Base-by-base conservation (phyloP, 2,113 vertebrate genomes). In the Zosterops japonicus region DNA sequence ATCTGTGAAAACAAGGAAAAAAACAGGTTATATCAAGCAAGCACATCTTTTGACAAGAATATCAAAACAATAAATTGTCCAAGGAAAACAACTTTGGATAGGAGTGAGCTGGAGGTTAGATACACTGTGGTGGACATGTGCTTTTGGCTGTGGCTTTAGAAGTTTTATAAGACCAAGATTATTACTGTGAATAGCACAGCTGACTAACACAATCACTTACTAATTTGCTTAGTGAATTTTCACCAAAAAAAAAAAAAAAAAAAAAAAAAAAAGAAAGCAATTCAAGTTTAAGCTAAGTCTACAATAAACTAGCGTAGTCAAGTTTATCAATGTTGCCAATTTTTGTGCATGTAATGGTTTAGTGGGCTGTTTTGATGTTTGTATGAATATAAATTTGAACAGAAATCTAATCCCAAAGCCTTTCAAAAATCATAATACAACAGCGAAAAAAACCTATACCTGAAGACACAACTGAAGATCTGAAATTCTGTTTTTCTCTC, bases 1-100 rank as follows among this genome's bases (percentile, higher is more conserved):
- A 96, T 99, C 99, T 99, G 96, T 74, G 75, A 86, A 97, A 96
- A 96, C 31, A 97, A 57, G 95, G 14, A 36, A 94, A 86, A 76
- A 76, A 65, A 31, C 24, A 79, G 27, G 83, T 63, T 83, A 79
- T 49, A 46, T 92, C 68, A 97, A 67, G 33, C 25, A 75, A 69
- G 28, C 9, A 41, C 50, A 85, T n/a, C 22, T 96, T 92, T 90
- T 85, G 55, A 78, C 33, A 72, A 72, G 57, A 61, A 60, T 92
- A 93, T 68, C 61, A 78, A n/a, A 86, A 8, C 31, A 89, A 31
- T 8, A 83, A 80, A 47, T 83, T 27, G 35, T 36, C 63, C 41
- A 88, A 92, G 44, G 47, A 83, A 27, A 78, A 46, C 12, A 86
- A 6, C 13, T 71, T 49, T 50, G 70, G 21, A 35, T 8, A 81